A percentile compares a stretch with the other conserved stretches of the same genome.
Conservation (phyloP, 2,888 invertebrate genomes). For the Dioctria rufipes region DNA sequence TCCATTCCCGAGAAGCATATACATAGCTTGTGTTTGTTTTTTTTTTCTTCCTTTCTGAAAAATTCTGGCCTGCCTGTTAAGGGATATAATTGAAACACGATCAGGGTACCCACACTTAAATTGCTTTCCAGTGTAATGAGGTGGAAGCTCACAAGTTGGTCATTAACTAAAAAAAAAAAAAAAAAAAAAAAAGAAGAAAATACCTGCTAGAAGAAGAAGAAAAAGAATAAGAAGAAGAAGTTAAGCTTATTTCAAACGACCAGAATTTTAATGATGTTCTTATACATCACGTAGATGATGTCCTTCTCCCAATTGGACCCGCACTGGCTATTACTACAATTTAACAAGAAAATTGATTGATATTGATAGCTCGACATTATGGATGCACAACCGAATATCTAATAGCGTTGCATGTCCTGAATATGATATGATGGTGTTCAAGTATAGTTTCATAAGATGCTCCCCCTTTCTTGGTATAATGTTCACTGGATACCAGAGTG, state of each 20-base stretch:
- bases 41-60: background rate
- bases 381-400: conserved; percentile 5
- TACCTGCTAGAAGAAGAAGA: background rate
- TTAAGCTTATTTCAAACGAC: background rate
- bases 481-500: background rate
- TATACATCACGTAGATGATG: no score
- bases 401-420: background rate
- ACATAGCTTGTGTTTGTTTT: background rate
- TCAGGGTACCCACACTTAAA: background rate
- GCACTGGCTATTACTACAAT: conserved; percentile 8
- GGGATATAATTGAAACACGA: background rate
- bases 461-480: background rate
- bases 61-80: background rate
- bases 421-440: conserved; percentile 4
- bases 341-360: conserved; percentile 19
- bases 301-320: background rate
- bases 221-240: no score
- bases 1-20: background rate
- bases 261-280: background rate
- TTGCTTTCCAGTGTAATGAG: conserved; percentile 1
- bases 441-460: background rate
- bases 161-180: conserved; percentile 9
- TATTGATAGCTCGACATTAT: conserved; percentile 1
- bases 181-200: background rate
- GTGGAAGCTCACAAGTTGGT: conserved; percentile 13